Evolutionary conservation across 92 coral and sea anemone genomes (phyloP).

Genomic region (Palythoa heliodiscus): DNA sequence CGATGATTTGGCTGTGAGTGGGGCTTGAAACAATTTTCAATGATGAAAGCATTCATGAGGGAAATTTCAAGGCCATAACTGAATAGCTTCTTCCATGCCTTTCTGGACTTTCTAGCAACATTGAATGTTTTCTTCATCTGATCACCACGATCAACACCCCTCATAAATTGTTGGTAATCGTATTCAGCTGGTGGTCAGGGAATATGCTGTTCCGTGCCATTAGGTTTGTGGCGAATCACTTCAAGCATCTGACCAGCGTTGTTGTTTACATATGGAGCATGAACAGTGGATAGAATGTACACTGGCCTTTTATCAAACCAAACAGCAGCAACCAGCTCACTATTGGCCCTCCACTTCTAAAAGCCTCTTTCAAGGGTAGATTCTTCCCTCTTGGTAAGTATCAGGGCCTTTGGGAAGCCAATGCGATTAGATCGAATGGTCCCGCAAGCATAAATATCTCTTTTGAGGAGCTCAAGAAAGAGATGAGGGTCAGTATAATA

Average conservation of each 20-base stretch:
- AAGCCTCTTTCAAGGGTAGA: too few species aligned
- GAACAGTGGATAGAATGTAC: constrained; percentile 9
- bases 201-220: background rate
- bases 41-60: background rate
- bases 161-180: background rate
- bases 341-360: too few species aligned
- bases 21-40: constrained; percentile 9
- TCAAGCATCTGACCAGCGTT: constrained; percentile 17
- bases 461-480: too few species aligned
- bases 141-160: constrained; percentile 21
- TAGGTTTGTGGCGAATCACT: constrained; percentile 2
- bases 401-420: background rate
- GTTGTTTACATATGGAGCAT: constrained; percentile 7
- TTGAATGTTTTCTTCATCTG: constrained; percentile 6
- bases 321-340: constrained; percentile 24
- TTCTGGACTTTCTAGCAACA: constrained; percentile 11
- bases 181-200: constrained; percentile 12
- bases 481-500: too few species aligned
- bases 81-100: constrained; percentile 23
- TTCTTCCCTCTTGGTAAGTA: too few species aligned
- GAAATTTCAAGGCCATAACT: background rate
- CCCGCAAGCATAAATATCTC: constrained; percentile 6
- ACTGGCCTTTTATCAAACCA: constrained; percentile 24
- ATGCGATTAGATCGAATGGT: constrained; percentile 1
- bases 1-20: constrained; percentile 10